These are phyloP conservation scores for Gambelia wislizenii DNA, from an alignment of 2,797 vertebrate genomes.

Conservation along the genomic window DNA sequence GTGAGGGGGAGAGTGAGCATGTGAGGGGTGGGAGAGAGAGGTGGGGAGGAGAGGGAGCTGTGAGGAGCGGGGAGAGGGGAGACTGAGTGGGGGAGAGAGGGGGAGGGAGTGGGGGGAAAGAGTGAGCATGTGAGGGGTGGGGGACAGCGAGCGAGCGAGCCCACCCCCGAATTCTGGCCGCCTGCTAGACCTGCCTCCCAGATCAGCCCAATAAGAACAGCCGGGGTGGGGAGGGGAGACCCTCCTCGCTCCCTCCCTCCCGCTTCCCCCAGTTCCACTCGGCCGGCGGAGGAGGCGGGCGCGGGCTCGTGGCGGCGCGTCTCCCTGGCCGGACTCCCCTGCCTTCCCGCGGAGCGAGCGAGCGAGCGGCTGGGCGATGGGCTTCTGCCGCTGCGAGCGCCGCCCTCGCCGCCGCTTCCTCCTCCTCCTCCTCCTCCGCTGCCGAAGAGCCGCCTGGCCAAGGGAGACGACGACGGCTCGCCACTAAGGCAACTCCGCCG, in stretches of 20 bases:
- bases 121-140: too few species aligned
- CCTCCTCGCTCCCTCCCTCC: conserved; percentile 88
- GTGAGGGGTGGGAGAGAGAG: too few species aligned
- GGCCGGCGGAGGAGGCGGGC: conserved; percentile 86
- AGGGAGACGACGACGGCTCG: not conserved
- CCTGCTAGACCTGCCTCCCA: conserved; percentile 87
- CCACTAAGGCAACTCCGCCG: too few species aligned
- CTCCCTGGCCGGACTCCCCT: conserved; percentile 78
- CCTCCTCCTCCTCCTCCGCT: conserved; percentile 55
- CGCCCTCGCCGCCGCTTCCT: conserved; percentile 47
- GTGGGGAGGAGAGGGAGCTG: too few species aligned
- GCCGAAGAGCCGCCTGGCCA: conserved; percentile 29
- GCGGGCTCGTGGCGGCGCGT: conserved; percentile 76
- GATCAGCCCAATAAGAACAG: conserved; percentile 93
- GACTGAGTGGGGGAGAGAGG: too few species aligned
- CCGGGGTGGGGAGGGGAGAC: conserved; percentile 79
- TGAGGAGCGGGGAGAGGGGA: too few species aligned
- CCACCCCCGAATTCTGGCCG: conserved; percentile 86
- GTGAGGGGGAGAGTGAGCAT: too few species aligned
- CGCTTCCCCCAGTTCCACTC: conserved; percentile 89
- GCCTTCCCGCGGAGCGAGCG: too few species aligned
- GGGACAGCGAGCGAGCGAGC: not conserved
- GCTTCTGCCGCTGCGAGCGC: conserved; percentile 52
- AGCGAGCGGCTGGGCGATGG: too few species aligned
- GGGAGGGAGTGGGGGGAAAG: too few species aligned